Evolutionary conservation across 1,140 invertebrate genomes (phyloP).

Genomic region (Drosophila dunni): DNA sequence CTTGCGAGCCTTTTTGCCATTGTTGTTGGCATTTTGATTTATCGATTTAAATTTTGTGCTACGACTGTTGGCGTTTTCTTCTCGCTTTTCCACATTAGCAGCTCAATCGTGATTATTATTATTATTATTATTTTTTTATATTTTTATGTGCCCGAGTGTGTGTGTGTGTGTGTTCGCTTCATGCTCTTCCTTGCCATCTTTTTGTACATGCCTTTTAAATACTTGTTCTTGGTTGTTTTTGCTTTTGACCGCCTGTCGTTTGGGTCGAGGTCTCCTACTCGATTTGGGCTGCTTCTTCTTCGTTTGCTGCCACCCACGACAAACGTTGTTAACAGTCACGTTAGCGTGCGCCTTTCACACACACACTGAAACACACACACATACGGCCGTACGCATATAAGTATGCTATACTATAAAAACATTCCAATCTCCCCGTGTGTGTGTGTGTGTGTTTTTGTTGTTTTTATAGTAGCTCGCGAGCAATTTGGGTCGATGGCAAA

Average conservation of each 20-base stretch:
- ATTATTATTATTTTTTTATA: constrained; percentile 18
- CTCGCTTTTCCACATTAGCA: constrained; percentile 37
- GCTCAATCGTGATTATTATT: constrained; percentile 55
- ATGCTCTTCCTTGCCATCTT: constrained; percentile 19
- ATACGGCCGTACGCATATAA: constrained; percentile 18
- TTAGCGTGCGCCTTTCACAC: constrained; percentile 66
- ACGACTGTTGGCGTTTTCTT: constrained; percentile 22
- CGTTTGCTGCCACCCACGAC: constrained; percentile 51
- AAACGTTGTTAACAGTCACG: constrained; percentile 80
- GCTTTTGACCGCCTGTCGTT: constrained; percentile 73
- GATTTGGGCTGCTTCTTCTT: constrained; percentile 25
- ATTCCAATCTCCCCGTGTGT: neutral
- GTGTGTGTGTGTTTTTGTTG: constrained; percentile 45
- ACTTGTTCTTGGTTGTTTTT: constrained; percentile 38
- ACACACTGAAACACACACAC: constrained; percentile 36
- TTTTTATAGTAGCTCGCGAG: constrained; percentile 69
- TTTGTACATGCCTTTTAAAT: constrained; percentile 43
- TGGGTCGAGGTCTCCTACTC: constrained; percentile 72
- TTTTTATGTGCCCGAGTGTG: neutral
- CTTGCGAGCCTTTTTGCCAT: constrained; percentile 66
- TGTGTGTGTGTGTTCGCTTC: neutral
- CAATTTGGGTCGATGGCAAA: constrained; percentile 83
- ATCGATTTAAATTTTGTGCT: constrained; percentile 76
- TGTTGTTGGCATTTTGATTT: constrained; percentile 78
- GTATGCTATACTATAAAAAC: constrained; percentile 25